These are phyloP conservation scores for Acipenser ruthenus DNA, from an alignment of 2,797 vertebrate species.

Conservation along the genomic window DNA sequence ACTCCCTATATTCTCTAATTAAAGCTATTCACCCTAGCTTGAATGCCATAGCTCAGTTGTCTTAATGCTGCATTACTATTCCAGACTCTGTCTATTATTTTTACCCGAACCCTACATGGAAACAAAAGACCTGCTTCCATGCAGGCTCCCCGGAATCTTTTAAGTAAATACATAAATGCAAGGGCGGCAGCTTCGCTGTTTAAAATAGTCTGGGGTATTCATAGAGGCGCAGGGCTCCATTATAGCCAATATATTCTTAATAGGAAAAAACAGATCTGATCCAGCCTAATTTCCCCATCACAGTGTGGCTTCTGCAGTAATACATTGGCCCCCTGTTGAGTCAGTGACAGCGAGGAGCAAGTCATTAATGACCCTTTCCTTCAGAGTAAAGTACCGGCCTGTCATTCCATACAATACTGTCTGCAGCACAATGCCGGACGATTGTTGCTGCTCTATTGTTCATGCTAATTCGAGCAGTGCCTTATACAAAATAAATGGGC, in stretches of 20 bases:
- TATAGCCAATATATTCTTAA: constrained; percentile 43
- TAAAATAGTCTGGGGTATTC: constrained; percentile 34
- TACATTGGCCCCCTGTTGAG: constrained; percentile 33
- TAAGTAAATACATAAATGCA: constrained; percentile 33
- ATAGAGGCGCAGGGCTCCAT: constrained; percentile 47
- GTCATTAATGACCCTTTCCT: constrained; percentile 38
- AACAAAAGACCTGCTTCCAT: constrained; percentile 20
- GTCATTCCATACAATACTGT: constrained; percentile 50
- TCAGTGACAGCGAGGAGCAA: constrained; percentile 14
- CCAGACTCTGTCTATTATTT: constrained; percentile 49
- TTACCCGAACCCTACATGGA: constrained; percentile 30
- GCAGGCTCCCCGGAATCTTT: constrained; percentile 27
- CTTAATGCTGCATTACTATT: constrained; percentile 61
- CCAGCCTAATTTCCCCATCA: constrained; percentile 33
- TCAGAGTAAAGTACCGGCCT: constrained; percentile 33
- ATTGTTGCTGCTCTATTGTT: constrained; percentile 48
- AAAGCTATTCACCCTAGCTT: constrained; percentile 44
- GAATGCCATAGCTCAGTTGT: constrained; percentile 50
- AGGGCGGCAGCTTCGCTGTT: constrained; percentile 28
- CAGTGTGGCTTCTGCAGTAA: constrained; percentile 29
- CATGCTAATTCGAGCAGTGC: constrained; percentile 43
- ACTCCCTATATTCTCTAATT: constrained; percentile 16
- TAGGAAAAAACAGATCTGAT: constrained; percentile 37
- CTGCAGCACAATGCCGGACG: constrained; percentile 40
- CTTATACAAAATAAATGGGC: constrained; percentile 49